Evolutionary conservation across 2,888 invertebrate genomes (phyloP), one percentile per base, ranked within the genome.

Genomic region (Nycteola revayana): DNA sequence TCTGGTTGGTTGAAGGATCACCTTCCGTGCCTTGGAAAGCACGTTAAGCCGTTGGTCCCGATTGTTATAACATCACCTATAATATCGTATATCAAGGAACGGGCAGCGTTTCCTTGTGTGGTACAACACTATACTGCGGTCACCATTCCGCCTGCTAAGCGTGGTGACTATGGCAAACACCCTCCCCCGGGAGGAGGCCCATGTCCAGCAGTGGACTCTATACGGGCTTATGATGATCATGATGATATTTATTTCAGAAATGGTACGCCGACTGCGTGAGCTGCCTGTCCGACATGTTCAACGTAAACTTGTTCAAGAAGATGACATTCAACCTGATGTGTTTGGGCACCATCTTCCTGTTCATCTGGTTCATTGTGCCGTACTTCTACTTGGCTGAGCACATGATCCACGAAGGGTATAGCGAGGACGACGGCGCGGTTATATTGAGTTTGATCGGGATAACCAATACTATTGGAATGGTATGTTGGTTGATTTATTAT

Each of bases 341-440:
- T 35, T 67, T 96, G 8, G 95, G 97, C 32, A 97, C 97, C 49
- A 93, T 97, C 56, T 90, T 97, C 32, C 90, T 98, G 31, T 98
- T 98, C 82, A 93, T 94, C 62, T 97, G 97, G 95, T 96, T 95
- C 79, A 98, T 98, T 66, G 95, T 98, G 37, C 97, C 98, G 7
- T 98, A 98, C 84, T 95, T 98, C 75, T 98, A 97, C 80, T 90
- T 98, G 44, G 94, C 95, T 33, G 97, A 98, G 64, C 93, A 95
- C 72, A 93, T 96, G 86, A 91, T 91, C 20, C 72, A 80, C 0
- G 89, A 92, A 43, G 92, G 92, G 1, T 95, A 94, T 57, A 90
- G 89, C 1, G 93, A 94, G 52, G 90, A 92, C 22, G 92, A 94
- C 29, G 94, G 94, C 2, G 95, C 97, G 3, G 91, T 92, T 42